Percentiles rank a stretch among this genome's conserved stretches.
Conservation (phyloP, 2,113 vertebrate genomes). For the Microtus oregoni region DNA sequence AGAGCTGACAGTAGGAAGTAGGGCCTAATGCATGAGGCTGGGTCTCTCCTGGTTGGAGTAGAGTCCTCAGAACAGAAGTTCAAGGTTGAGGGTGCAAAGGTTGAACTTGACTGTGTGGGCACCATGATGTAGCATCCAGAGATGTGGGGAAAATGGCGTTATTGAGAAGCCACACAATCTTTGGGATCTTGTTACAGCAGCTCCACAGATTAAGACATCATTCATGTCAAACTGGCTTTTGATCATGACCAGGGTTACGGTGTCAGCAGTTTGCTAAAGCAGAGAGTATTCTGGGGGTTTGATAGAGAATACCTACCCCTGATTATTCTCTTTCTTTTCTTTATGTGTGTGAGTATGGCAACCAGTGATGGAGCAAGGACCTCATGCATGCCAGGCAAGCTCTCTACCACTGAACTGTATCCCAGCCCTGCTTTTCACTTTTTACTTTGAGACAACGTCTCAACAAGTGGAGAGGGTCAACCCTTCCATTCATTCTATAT, state of each 20-base stretch:
- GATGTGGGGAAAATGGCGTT: neutral
- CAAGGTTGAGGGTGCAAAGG: neutral
- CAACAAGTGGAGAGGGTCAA: neutral
- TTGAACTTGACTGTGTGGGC: neutral
- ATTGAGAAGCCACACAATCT: neutral
- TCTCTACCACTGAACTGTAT: neutral
- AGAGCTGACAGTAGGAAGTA: neutral
- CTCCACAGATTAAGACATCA: neutral
- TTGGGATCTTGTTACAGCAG: neutral
- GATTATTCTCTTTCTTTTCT: neutral
- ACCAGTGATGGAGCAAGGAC: neutral
- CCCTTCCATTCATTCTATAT: neutral
- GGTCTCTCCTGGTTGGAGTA: neutral
- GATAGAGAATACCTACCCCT: neutral
- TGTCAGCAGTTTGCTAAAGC: slow-evolving; percentile 23
- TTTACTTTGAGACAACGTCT: neutral
- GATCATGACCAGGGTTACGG: slow-evolving; percentile 4
- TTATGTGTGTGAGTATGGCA: neutral
- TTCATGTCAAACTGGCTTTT: slow-evolving; percentile 76
- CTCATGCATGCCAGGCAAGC: neutral
- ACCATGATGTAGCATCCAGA: neutral
- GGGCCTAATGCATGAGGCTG: neutral
- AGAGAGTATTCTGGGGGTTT: neutral
- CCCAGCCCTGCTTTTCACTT: neutral
- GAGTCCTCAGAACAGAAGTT: neutral